phyloP scores from a whole-genome alignment of 2,888 invertebrate genomes.

The Troilus luridus region DNA sequence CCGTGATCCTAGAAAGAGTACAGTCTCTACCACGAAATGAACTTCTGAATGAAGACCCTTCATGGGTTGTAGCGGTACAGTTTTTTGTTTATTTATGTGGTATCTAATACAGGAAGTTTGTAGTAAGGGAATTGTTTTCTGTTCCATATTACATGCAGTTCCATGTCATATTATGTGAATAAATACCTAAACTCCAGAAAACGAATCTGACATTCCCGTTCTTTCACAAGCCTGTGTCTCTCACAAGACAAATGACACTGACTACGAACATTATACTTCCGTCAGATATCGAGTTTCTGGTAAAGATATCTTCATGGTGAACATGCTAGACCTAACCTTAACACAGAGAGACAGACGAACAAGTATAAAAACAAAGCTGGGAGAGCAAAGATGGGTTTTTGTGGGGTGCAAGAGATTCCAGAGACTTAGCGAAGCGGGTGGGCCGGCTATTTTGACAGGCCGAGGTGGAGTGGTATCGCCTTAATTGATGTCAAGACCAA shows the following conservation, averaged over 20 bases:
- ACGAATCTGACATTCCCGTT: not conserved
- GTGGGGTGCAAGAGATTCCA: constrained; percentile 39
- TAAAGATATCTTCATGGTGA: constrained; percentile 17
- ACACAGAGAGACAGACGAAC: constrained; percentile 5
- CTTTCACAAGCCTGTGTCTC: not conserved
- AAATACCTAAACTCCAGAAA: not conserved
- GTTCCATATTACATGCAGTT: not conserved
- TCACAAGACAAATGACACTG: constrained; percentile 17
- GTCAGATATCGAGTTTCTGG: constrained; percentile 33
- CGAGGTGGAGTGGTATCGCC: constrained; percentile 27
- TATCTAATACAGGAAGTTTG: not conserved
- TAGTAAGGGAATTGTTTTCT: no score
- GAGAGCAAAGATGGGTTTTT: constrained; percentile 37
- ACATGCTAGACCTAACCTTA: not conserved
- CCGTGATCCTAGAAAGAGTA: no score
- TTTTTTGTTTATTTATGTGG: not conserved
- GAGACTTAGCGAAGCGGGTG: constrained; percentile 37
- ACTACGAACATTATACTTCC: constrained; percentile 19
- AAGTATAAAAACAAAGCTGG: constrained; percentile 12
- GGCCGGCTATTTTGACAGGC: constrained; percentile 35
- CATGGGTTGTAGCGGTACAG: no score
- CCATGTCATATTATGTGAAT: not conserved
- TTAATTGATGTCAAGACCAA: constrained; percentile 43
- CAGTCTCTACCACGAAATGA: no score
- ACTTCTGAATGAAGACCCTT: no score